Evolutionary conservation across 2,113 vertebrate species (phyloP).

Genomic region (Coturnix japonica): DNA sequence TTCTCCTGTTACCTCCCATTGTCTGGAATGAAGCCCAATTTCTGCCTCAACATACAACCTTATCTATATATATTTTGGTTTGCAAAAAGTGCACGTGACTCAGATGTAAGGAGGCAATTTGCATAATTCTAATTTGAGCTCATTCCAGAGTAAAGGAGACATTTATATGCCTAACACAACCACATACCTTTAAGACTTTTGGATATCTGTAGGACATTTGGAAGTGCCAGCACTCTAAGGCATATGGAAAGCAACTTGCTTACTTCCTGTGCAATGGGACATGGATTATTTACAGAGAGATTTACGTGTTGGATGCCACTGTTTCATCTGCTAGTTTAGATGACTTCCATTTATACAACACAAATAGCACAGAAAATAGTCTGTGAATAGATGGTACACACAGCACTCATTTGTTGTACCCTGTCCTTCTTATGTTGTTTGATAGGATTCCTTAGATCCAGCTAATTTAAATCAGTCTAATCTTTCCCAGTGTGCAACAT

Average conservation of each 20-base stretch:
- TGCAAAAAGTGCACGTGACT: neutral
- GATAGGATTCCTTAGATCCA: neutral
- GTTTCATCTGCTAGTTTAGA: neutral
- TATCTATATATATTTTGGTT: neutral
- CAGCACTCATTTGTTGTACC: neutral
- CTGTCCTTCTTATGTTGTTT: neutral
- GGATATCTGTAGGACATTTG: neutral
- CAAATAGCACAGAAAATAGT: neutral
- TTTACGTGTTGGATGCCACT: neutral
- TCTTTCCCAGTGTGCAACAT: neutral
- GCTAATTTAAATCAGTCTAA: neutral
- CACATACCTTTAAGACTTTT: neutral
- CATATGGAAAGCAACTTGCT: neutral
- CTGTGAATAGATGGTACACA: neutral
- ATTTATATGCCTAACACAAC: neutral
- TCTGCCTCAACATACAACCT: neutral
- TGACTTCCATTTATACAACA: neutral
- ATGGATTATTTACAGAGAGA: neutral
- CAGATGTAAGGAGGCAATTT: neutral
- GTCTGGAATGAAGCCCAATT: neutral
- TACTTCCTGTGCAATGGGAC: neutral
- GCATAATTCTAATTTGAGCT: neutral
- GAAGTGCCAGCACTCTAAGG: neutral
- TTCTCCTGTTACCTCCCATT: neutral
- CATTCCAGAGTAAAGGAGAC: neutral